These are phyloP conservation scores for Actenoides lindsayi DNA, from an alignment of 2,113 vertebrate genomes.

Conservation along the genomic window DNA sequence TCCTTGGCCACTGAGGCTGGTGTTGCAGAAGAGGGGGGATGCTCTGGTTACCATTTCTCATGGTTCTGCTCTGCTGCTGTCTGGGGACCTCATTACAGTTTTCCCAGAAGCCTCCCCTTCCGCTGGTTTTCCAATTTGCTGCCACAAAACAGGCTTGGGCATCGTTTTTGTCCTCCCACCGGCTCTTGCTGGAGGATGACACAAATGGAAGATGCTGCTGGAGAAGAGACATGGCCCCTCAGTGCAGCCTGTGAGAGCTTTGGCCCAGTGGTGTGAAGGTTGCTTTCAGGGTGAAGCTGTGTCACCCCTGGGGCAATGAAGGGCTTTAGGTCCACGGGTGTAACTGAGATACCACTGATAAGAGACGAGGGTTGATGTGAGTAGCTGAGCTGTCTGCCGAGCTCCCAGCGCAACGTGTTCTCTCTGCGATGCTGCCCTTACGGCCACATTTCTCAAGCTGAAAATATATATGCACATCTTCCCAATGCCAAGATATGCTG, in stretches of 20 bases:
- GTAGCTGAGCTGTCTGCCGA: background rate
- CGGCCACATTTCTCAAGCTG: fast-evolving
- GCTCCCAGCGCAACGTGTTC: fast-evolving
- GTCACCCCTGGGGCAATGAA: background rate
- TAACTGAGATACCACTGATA: background rate
- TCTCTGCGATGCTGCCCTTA: fast-evolving
- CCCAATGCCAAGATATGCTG: fast-evolving
- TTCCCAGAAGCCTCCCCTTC: background rate
- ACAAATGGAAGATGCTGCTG: background rate
- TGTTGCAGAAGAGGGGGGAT: fast-evolving
- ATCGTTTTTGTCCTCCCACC: background rate
- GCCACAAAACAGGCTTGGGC: background rate
- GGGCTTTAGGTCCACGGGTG: background rate
- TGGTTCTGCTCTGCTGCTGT: background rate
- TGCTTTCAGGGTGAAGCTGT: background rate
- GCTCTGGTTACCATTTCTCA: background rate
- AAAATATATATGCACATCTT: background rate
- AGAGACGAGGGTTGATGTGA: background rate
- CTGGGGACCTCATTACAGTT: background rate
- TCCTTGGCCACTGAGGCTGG: background rate
- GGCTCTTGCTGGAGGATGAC: fast-evolving
- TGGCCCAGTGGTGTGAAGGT: fast-evolving
- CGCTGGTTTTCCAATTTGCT: background rate
- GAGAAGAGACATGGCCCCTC: background rate
- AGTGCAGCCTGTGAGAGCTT: background rate